These are phyloP conservation scores for Helarctos malayanus DNA, from an alignment of 2,797 vertebrate genomes.

Conservation along the genomic window DNA sequence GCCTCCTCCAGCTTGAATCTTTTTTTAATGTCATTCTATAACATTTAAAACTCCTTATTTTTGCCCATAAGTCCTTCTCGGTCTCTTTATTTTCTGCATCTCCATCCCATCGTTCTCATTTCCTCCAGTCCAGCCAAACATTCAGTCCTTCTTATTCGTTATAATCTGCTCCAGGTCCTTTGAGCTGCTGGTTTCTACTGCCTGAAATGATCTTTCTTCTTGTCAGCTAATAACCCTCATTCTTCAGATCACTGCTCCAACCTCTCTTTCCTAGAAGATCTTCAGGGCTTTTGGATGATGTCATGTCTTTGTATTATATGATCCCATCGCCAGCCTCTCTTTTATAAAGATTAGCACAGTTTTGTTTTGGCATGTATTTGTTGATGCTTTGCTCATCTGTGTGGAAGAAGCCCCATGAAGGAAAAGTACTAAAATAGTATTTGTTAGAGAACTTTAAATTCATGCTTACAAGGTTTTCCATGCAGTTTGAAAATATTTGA, in stretches of 20 bases:
- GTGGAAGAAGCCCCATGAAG: neutral
- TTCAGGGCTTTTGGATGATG: neutral
- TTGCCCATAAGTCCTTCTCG: neutral
- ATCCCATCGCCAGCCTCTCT: neutral
- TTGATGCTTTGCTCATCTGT: neutral
- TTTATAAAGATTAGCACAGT: neutral
- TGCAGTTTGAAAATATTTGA: constrained; percentile 6
- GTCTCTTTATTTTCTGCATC: neutral
- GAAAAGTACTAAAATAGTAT: neutral
- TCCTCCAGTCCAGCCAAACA: neutral
- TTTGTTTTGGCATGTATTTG: neutral
- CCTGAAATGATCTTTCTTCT: neutral
- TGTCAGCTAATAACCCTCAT: neutral
- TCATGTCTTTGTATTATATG: neutral
- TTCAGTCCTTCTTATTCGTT: neutral
- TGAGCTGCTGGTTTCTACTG: neutral
- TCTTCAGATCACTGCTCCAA: neutral
- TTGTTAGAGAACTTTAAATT: neutral
- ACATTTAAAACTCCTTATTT: neutral
- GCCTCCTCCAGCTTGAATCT: neutral
- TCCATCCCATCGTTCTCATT: neutral
- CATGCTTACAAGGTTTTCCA: neutral
- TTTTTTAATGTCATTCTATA: neutral
- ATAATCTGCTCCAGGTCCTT: neutral
- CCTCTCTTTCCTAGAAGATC: neutral